Evolutionary conservation across 2,797 vertebrate species (phyloP).

Genomic region (Hyperoplus lanceolatus): DNA sequence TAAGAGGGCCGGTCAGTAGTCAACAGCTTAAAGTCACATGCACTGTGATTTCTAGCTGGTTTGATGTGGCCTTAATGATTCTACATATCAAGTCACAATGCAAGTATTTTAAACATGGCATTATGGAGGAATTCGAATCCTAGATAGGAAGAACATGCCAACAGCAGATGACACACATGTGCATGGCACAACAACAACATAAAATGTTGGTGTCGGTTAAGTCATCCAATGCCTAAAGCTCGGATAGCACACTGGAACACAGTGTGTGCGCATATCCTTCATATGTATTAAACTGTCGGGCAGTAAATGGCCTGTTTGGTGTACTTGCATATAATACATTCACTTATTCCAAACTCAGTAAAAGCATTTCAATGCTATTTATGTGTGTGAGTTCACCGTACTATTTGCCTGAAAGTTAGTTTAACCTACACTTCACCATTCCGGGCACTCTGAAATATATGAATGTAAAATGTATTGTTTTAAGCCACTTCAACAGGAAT

Average conservation of each 20-base stretch:
- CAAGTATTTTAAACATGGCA: slow-evolving; percentile 19
- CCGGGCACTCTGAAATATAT: neutral
- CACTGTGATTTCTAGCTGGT: neutral
- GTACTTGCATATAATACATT: slow-evolving; percentile 2
- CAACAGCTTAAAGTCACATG: neutral
- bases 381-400: neutral
- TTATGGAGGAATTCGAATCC: neutral
- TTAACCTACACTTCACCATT: neutral
- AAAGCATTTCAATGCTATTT: neutral
- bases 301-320: neutral
- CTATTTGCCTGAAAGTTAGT: neutral
- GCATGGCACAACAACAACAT: slow-evolving; percentile 24
- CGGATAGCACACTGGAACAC: slow-evolving; percentile 39
- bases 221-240: slow-evolving; percentile 36
- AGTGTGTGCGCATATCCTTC: slow-evolving; percentile 14
- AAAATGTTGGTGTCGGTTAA: slow-evolving; percentile 29
- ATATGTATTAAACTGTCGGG: neutral
- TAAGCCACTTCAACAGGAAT: slow-evolving; percentile 22
- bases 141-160: slow-evolving; percentile 17
- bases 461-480: slow-evolving; percentile 7
- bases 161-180: slow-evolving; percentile 35
- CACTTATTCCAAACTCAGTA: neutral
- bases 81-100: neutral
- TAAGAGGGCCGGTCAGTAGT: neutral
- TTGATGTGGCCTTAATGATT: neutral